These are phyloP conservation scores for Melanophora roralis DNA, from an alignment of 2,888 invertebrate species.

Conservation along the genomic window DNA sequence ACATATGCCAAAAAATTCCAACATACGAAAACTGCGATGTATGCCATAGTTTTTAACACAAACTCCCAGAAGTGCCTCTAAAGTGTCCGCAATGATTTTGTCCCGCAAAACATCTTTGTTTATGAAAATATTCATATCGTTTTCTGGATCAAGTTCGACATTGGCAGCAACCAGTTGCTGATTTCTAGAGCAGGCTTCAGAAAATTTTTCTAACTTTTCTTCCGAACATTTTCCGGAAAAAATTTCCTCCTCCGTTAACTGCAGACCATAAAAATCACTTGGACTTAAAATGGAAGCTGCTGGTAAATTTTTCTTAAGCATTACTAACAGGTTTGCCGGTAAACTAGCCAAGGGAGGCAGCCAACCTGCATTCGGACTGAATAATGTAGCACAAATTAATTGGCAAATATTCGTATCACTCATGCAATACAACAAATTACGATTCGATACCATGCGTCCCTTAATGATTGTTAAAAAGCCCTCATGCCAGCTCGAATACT, in stretches of 20 bases:
- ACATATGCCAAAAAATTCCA: conserved; percentile 83
- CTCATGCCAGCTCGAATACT: conserved; percentile 83
- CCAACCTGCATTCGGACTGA: conserved; percentile 85
- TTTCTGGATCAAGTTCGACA: conserved; percentile 45
- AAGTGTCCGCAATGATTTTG: conserved; percentile 86
- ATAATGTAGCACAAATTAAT: conserved; percentile 77
- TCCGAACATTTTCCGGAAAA: conserved; percentile 68
- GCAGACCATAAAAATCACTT: conserved; percentile 78
- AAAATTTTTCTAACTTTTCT: conserved; percentile 67
- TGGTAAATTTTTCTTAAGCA: conserved; percentile 64
- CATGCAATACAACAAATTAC: conserved; percentile 89
- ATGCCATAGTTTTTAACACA: conserved; percentile 81
- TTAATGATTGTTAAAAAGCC: conserved; percentile 85
- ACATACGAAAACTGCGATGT: conserved; percentile 77
- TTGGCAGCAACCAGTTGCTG: conserved; percentile 22
- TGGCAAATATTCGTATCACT: conserved; percentile 68
- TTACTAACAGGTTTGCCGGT: conserved; percentile 77
- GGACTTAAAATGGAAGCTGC: conserved; percentile 71
- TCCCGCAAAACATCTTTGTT: conserved; percentile 79
- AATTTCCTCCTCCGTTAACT: conserved; percentile 77
- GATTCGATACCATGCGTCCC: conserved; percentile 84
- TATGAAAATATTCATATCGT: conserved; percentile 75
- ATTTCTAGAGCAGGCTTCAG: conserved; percentile 64
- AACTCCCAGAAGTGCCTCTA: conserved; percentile 89
- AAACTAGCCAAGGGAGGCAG: conserved; percentile 86